These are phyloP conservation scores for Himantopus leucocephalus DNA, from an alignment of 2,113 vertebrate genomes.

Conservation along the genomic window DNA sequence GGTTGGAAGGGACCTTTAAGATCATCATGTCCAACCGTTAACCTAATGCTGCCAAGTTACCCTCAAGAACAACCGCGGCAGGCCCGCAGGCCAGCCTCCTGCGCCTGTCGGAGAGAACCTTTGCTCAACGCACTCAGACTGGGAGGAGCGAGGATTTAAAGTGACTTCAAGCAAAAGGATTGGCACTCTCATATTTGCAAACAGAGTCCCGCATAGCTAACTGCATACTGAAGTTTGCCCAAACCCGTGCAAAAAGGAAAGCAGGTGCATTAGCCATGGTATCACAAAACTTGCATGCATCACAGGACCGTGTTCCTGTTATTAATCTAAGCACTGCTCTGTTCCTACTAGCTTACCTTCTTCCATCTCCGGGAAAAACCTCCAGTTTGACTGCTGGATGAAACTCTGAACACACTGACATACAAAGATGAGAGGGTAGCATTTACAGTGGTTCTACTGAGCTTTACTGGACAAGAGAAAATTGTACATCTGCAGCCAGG, in stretches of 20 bases:
- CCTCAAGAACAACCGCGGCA: neutral
- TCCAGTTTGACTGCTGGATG: neutral
- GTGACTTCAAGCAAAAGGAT: neutral
- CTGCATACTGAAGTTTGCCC: neutral
- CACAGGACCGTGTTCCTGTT: neutral
- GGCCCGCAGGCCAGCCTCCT: neutral
- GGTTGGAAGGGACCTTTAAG: neutral
- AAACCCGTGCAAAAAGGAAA: neutral
- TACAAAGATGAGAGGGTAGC: neutral
- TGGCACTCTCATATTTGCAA: neutral
- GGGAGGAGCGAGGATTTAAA: neutral
- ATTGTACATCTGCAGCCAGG: neutral
- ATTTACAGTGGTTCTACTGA: neutral
- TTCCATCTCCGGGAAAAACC: neutral
- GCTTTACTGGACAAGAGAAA: neutral
- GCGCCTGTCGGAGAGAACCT: neutral
- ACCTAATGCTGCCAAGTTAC: neutral
- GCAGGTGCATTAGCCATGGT: fast-evolving
- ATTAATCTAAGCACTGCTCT: neutral
- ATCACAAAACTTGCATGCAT: neutral
- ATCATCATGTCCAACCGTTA: neutral
- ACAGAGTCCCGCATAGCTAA: neutral
- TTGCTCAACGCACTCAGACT: neutral
- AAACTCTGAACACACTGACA: neutral
- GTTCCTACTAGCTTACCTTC: neutral